Evolutionary conservation across 2,113 vertebrate genomes (phyloP).

Genomic region (Ptilonorhynchus violaceus): DNA sequence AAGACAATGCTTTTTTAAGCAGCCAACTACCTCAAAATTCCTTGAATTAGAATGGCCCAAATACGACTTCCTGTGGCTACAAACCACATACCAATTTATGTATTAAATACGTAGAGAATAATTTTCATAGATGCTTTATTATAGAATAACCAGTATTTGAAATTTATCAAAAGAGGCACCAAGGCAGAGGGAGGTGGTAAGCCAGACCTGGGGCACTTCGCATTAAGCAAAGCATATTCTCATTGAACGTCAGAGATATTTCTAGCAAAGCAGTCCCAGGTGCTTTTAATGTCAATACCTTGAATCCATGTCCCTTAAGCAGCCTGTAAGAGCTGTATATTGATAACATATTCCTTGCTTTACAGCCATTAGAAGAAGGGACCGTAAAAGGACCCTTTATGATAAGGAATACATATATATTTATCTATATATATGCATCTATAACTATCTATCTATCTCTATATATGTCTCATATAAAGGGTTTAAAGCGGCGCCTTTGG

Average conservation of each 20-base stretch:
- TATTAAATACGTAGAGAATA: not conserved
- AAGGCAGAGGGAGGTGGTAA: not conserved
- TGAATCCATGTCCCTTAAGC: not conserved
- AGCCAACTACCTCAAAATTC: not conserved
- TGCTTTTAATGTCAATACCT: not conserved
- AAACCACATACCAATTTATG: not conserved
- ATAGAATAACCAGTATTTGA: not conserved
- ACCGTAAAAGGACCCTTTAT: too few species aligned
- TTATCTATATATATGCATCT: not conserved
- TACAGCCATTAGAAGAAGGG: not conserved
- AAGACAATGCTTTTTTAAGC: not conserved
- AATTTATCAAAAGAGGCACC: not conserved
- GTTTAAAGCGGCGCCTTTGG: not conserved
- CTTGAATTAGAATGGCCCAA: not conserved
- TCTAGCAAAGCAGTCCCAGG: not conserved
- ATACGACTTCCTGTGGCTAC: not conserved
- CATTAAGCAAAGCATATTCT: not conserved
- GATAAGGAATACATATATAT: not conserved
- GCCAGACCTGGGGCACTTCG: not conserved
- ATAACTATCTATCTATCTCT: too few species aligned
- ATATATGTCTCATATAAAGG: too few species aligned
- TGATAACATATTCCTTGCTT: not conserved
- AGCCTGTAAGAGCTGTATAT: not conserved
- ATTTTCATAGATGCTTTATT: not conserved
- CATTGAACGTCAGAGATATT: not conserved